Base-by-base conservation (phyloP, 1,140 invertebrate species). In the Drosophila virilis region DNA sequence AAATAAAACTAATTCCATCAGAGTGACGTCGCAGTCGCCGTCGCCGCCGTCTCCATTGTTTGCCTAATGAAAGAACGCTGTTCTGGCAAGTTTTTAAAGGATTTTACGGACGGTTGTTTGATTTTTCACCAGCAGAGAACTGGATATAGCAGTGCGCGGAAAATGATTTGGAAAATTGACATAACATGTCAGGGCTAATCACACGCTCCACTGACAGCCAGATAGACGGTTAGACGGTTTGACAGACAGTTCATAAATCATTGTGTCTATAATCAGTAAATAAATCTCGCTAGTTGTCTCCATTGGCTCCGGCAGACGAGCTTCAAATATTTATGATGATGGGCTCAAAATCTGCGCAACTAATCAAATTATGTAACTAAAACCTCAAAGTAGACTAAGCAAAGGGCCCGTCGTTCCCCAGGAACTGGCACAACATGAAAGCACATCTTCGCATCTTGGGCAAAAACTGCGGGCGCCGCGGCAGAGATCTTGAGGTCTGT, bases 1-100 rank as follows among this genome's bases (percentile, higher is more conserved):
- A 88, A 88, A 89, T 89, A 88, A 89, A 88, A 88, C 84, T 88
- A 89, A 88, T 89, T 88, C 84, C 83, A 88, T 88, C 84, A 78
- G 81, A 69, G 80, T 28, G 22, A 28, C 65, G 55, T 50, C 66
- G 37, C 80, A 28, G 22, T 28, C 22, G 22, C 22, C 3, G 22
- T 50, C 66, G 37, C 80, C 89, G 83, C 22, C 65, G 55, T 50
- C 66, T 32, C 80, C 77, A 83, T 88, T 88, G 83, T 88, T 88
- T 83, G 79, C 72, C 84, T 88, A 88, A 88, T 88, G 83, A 88
- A 88, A 88, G 84, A 89, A 88, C 76, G 76, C 76, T 88, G 83
- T 88, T 79, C 80, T 74, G 83, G 76, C 75, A 88, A 79, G 83
- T 79, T 86, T 86, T 82, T 81, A 82, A 85, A 86, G 82, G 83